These are phyloP conservation scores for Venustaconcha ellipsiformis DNA, from an alignment of 1,140 invertebrate species.

Conservation along the genomic window DNA sequence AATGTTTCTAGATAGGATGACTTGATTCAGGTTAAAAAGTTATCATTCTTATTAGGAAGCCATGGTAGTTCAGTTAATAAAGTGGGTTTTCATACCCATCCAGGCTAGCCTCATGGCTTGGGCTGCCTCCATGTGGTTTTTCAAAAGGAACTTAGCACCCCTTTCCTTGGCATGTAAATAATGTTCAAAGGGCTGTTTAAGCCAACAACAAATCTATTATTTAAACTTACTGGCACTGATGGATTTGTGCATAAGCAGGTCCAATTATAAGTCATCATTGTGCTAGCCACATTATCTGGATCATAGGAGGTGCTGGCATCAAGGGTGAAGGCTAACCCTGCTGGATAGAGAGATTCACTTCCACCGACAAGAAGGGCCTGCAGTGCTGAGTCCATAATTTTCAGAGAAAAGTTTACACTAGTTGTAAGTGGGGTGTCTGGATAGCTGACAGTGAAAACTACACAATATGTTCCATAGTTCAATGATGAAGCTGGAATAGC, in stretches of 20 bases:
- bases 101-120: too few relatives aligned
- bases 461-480: conserved; percentile 43
- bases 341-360: conserved; percentile 15
- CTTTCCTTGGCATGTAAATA: not conserved
- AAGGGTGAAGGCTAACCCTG: conserved; percentile 23
- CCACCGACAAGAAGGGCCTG: conserved; percentile 51
- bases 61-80: conserved; percentile 1
- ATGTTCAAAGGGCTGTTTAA: not conserved
- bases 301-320: conserved; percentile 53
- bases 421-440: conserved; percentile 43
- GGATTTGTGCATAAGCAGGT: conserved; percentile 32
- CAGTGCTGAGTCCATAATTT: conserved; percentile 37
- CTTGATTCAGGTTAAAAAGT: too few relatives aligned
- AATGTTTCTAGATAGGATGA: too few relatives aligned
- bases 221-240: conserved; percentile 15
- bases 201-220: not conserved
- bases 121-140: not conserved
- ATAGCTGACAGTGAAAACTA: conserved; percentile 43
- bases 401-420: conserved; percentile 37
- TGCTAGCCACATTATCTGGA: conserved; percentile 36
- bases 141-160: not conserved
- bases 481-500: conserved; percentile 21
- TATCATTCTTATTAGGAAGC: too few relatives aligned
- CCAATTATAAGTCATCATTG: conserved; percentile 45
- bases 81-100: not conserved